Percentiles rank a stretch among this genome's conserved stretches.
Conservation (phyloP, 2,113 vertebrate species). For the Paramormyrops kingsleyae region DNA sequence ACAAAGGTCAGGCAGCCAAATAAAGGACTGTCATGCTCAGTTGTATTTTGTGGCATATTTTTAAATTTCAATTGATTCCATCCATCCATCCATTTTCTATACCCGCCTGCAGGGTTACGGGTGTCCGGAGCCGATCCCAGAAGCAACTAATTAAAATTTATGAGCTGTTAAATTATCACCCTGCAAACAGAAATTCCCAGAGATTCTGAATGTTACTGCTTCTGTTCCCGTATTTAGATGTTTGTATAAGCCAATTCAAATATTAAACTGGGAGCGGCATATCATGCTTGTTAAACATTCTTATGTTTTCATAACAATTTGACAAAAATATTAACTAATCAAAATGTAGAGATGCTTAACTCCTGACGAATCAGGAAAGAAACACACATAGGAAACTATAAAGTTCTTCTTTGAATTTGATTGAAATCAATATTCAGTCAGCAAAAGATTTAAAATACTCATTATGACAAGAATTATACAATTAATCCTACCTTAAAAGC, state of each 20-base stretch:
- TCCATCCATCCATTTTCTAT: background rate
- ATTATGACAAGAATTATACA: background rate
- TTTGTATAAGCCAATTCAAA: background rate
- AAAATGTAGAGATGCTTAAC: background rate
- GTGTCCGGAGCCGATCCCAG: background rate
- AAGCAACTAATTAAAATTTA: background rate
- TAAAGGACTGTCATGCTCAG: background rate
- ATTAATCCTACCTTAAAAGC: background rate
- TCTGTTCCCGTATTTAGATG: background rate
- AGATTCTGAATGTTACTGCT: background rate
- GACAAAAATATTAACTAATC: background rate
- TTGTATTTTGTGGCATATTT: background rate
- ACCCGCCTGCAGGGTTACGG: background rate
- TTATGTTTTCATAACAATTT: background rate
- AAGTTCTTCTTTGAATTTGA: background rate
- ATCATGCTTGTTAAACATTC: background rate
- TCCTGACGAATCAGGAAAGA: background rate
- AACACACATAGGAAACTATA: background rate
- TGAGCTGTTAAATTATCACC: background rate
- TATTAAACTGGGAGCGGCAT: background rate
- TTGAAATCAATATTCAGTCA: background rate
- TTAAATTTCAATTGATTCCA: background rate
- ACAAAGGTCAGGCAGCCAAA: background rate
- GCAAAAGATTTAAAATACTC: background rate
- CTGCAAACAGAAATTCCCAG: background rate